Percentiles rank a stretch among this genome's conserved stretches.
These are phyloP conservation scores for Limenitis camilla DNA, from an alignment of 2,888 invertebrate genomes.

Conservation along the genomic window DNA sequence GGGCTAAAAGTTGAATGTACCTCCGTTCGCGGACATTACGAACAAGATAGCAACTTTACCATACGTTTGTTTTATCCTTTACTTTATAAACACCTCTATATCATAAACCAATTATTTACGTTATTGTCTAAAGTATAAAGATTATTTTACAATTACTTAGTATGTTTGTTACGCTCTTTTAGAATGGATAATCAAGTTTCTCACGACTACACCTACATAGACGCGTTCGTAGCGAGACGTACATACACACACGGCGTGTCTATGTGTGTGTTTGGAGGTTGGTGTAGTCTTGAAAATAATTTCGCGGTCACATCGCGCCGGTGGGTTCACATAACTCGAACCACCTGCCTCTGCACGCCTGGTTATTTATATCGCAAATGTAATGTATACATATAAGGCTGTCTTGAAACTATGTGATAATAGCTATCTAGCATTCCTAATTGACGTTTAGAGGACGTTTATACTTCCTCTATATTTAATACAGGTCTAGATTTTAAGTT, in stretches of 20 bases:
- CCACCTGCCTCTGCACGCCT: constrained; percentile 71
- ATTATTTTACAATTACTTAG: constrained; percentile 19
- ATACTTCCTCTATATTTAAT: constrained; percentile 13
- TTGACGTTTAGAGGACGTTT: constrained; percentile 28
- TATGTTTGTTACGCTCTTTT: constrained; percentile 32
- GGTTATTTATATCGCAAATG: constrained; percentile 70
- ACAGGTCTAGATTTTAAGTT: too few relatives aligned
- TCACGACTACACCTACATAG: constrained; percentile 69
- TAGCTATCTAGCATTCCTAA: constrained; percentile 34
- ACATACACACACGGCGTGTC: constrained; percentile 42
- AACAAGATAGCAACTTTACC: constrained; percentile 75
- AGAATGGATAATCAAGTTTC: constrained; percentile 57
- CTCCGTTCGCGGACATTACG: constrained; percentile 74
- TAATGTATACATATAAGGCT: constrained; percentile 39
- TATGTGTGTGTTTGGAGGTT: constrained; percentile 55
- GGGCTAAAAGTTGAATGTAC: constrained; percentile 76
- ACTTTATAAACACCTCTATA: constrained; percentile 50
- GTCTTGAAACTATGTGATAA: constrained; percentile 35
- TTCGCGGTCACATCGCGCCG: constrained; percentile 72
- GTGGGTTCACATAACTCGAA: constrained; percentile 69
- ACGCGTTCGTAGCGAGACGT: constrained; percentile 59
- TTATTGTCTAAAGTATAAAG: constrained; percentile 31
- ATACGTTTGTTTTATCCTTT: constrained; percentile 37
- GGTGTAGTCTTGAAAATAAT: constrained; percentile 75
- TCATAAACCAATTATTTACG: constrained; percentile 29